Percentiles rank a stretch among this genome's conserved stretches.
Evolutionary conservation across 2,888 invertebrate species (phyloP).

Genomic region (Drosophila paramelanica): DNA sequence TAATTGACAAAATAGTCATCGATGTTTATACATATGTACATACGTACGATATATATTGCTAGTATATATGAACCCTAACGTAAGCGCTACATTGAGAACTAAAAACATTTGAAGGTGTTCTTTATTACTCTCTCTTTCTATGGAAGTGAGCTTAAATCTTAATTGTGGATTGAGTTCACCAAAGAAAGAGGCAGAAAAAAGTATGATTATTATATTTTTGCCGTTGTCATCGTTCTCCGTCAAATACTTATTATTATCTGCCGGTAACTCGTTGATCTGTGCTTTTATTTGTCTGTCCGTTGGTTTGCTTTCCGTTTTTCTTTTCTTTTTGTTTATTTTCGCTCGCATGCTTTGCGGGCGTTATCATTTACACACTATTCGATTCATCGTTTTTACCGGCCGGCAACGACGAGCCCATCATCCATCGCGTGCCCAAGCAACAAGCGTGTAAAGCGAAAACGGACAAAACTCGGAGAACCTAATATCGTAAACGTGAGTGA

Average conservation of each 20-base stretch:
- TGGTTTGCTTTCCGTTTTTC: slow-evolving; percentile 18
- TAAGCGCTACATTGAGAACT: slow-evolving; percentile 4
- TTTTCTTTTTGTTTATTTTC: slow-evolving; percentile 60
- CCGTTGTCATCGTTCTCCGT: slow-evolving; percentile 48
- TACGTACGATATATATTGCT: no score
- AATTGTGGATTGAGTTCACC: slow-evolving; percentile 15
- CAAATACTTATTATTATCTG: slow-evolving; percentile 62
- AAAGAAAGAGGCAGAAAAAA: slow-evolving; percentile 31
- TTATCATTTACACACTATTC: slow-evolving; percentile 67
- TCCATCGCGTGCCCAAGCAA: slow-evolving; percentile 63
- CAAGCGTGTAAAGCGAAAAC: slow-evolving; percentile 40
- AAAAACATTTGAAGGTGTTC: slow-evolving; percentile 28
- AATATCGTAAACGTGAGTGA: slow-evolving; percentile 6
- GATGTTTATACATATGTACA: slow-evolving; percentile 16
- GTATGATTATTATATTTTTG: slow-evolving; percentile 67
- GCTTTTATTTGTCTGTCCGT: slow-evolving; percentile 23
- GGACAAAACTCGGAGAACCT: slow-evolving; percentile 24
- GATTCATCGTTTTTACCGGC: slow-evolving; percentile 63
- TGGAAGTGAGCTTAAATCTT: slow-evolving; percentile 19
- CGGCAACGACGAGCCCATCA: slow-evolving; percentile 48
- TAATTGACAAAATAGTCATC: slow-evolving; percentile 63
- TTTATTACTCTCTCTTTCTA: neutral
- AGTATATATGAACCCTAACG: neutral
- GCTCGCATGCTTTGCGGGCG: slow-evolving; percentile 68
- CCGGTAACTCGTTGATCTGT: slow-evolving; percentile 27